Base-by-base conservation (phyloP, 2,797 vertebrate species). In the Iguana delicatissima region DNA sequence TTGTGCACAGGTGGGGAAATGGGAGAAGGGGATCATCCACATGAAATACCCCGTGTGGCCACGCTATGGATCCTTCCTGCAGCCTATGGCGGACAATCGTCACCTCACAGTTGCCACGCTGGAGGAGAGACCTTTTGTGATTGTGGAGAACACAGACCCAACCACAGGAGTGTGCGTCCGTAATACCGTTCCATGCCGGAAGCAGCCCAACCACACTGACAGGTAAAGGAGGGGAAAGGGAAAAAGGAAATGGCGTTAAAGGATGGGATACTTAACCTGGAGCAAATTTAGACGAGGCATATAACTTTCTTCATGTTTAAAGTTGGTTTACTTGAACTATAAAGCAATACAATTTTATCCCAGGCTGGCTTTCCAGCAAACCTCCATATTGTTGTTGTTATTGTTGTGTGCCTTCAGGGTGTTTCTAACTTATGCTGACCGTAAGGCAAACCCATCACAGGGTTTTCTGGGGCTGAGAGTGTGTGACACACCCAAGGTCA, bases 31-130 rank as follows among this genome's bases (percentile, higher is more conserved):
- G 29, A 97, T 99, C 96, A 98, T 99, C 86, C 98, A 98, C 94
- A 98, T 99, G 94, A 99, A 99, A 87, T 99, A 99, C 94, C 99
- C 99, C 0, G 98, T 99, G 55, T 99, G 99, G 99, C 99, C 99
- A 62, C 98, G 99, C 24, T 99, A 99, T 0, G 98, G 99, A 59
- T 98, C 97, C 95, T 98, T 98, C 94, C 96, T 99, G 95, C 99
- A 99, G 94, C 98, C 98, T 0, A 98, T 99, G 94, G 97, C 98
- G 0, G 99, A 99, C 84, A 98, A 98, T 95, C 98, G 98, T 0
- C 99, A 99, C 96, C 96, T 99, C 95, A 99, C 98, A 0, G 99
- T 99, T 93, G 99, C 99, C 94, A 99, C 99, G 0, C 97, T 99
- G 94, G 99, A 99, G 95, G 99, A 99, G 96, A 97, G 98, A 88